Conservation (phyloP, 2,113 vertebrate genomes). For the Piprites chloris region DNA sequence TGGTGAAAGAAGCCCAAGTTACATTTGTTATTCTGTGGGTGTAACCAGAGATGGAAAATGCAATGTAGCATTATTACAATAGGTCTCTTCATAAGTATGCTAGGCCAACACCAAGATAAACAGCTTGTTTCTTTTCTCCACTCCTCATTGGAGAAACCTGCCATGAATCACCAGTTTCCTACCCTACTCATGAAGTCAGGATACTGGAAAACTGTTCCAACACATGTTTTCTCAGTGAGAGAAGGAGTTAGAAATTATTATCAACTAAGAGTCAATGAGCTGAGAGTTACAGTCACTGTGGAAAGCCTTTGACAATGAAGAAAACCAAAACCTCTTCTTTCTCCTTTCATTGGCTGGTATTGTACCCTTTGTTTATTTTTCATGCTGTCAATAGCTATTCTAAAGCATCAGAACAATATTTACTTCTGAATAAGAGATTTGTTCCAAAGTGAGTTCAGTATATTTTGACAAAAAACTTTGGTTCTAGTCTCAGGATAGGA, state of each 20-base stretch:
- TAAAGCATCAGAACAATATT: neutral
- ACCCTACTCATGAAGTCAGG: neutral
- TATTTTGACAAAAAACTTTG: neutral
- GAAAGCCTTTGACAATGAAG: neutral
- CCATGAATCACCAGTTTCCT: neutral
- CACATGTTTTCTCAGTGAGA: neutral
- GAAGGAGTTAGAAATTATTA: neutral
- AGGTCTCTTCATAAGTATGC: neutral
- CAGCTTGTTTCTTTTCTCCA: neutral
- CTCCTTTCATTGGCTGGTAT: neutral
- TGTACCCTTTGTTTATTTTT: neutral
- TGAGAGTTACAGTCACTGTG: neutral
- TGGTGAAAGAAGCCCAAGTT: neutral
- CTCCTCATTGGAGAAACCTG: neutral
- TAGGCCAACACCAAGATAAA: neutral
- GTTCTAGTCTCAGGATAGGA: neutral
- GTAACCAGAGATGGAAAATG: neutral
- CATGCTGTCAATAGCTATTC: neutral
- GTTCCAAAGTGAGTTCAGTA: neutral
- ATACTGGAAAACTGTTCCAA: neutral
- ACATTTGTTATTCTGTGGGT: neutral
- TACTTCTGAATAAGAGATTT: neutral
- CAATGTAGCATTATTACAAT: neutral
- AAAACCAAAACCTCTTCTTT: too few species aligned
- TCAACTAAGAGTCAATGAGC: neutral